Evolutionary conservation across 2,888 invertebrate genomes (phyloP), one percentile per base, ranked within the genome.

Genomic region (Lathronympha strigana): DNA sequence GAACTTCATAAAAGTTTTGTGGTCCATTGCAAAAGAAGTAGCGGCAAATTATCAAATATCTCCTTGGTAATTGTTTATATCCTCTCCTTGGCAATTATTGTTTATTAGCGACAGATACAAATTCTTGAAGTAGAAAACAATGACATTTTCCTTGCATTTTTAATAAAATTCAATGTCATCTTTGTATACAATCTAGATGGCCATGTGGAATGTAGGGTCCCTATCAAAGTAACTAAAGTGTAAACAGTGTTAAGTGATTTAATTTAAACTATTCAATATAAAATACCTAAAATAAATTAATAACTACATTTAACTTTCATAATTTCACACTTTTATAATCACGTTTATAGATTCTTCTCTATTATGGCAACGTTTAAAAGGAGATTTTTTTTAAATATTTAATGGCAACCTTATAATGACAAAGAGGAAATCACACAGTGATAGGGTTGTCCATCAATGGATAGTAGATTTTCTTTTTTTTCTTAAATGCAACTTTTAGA

Each of bases 121-220:
- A 40, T 40, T 66, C 38, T 45, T 60, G 49, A 58, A 53, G 19
- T 21, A 47, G 36, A 9, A 28, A 45, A 17, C 8, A 5, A 31
- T 66, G 64, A 60, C 64, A 60, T 54, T 47, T 13, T 38, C 4
- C 8, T 33, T 9, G 4, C 28, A 0, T 25, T 17, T 31, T 60
- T 54, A 23, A 15, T 21, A 40, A 13, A 25, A 17, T 28, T 45
- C 33, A 0, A 17, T 51, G 23, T 23, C 21, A 40, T 43, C 51
- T 50, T 28, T 45, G 23, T 57, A 15, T 63, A 5, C n/a, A 19
- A 71, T 73, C 72, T 71, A 68, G 69, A 66, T 69, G 75, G 74
- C 72, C 72, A 70, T 58, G 51, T 47, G 1, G 13, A 38, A 15
- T n/a, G 0, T 43, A 19, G 13, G 3, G 25, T 25, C 6, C 4